These are phyloP conservation scores for Actinostola sp. DNA, from an alignment of 92 coral and sea anemone species.

Conservation along the genomic window DNA sequence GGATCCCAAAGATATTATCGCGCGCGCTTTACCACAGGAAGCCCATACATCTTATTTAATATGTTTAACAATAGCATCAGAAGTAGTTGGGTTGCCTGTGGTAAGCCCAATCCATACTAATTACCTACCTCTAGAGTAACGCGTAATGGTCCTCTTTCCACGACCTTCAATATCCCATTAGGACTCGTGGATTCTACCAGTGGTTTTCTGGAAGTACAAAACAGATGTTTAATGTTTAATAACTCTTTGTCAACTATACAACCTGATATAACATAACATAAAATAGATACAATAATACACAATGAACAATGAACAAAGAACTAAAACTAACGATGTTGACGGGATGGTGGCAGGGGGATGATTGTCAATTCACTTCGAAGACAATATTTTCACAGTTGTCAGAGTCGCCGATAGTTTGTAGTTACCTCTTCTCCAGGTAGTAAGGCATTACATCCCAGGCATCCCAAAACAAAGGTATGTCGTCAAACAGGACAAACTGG, in stretches of 20 bases:
- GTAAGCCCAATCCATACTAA: not conserved
- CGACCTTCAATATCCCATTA: slow-evolving; percentile 46
- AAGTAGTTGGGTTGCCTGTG: too few relatives aligned
- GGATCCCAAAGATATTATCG: not conserved
- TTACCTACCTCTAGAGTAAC: slow-evolving; percentile 78
- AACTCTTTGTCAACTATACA: too few relatives aligned
- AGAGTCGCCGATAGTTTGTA: not conserved
- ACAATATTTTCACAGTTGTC: too few relatives aligned
- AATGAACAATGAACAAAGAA: too few relatives aligned
- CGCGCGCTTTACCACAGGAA: too few relatives aligned
- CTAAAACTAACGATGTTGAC: too few relatives aligned
- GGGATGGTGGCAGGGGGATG: too few relatives aligned
- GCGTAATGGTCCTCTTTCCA: slow-evolving; percentile 83
- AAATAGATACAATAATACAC: too few relatives aligned
- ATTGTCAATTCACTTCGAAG: too few relatives aligned
- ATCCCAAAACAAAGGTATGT: slow-evolving; percentile 96
- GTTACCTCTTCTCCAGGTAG: slow-evolving; percentile 89
- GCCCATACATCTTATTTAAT: too few relatives aligned
- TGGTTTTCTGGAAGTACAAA: slow-evolving; percentile 44
- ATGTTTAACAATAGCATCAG: too few relatives aligned
- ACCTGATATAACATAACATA: too few relatives aligned
- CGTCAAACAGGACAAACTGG: slow-evolving; percentile 89
- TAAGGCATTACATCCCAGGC: slow-evolving; percentile 99
- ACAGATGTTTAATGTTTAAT: not conserved
- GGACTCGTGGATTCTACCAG: slow-evolving; percentile 44